Evolutionary conservation across 2,797 vertebrate genomes (phyloP).

Genomic region (Anableps anableps): DNA sequence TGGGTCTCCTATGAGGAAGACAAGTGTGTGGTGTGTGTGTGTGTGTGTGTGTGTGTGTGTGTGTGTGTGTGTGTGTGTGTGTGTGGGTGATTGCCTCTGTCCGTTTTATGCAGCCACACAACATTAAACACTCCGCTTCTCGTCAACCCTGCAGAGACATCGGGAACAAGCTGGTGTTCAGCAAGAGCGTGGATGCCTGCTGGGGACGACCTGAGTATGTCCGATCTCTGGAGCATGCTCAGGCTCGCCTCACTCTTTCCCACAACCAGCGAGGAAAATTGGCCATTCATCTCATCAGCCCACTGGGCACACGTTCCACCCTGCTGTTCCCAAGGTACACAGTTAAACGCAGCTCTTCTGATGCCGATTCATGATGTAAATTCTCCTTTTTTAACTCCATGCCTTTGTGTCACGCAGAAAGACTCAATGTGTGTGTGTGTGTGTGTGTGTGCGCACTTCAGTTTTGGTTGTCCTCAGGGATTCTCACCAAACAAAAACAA

Average conservation of each 20-base stretch:
- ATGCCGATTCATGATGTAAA: slow-evolving; percentile 14
- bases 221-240: slow-evolving; percentile 90
- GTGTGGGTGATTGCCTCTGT: slow-evolving; percentile 39
- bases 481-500: slow-evolving; percentile 12
- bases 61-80: too few relatives aligned
- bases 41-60: neutral
- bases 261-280: slow-evolving; percentile 94
- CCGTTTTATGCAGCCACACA: slow-evolving; percentile 48
- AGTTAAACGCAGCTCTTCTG: slow-evolving; percentile 31
- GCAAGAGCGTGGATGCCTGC: slow-evolving; percentile 88
- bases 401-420: slow-evolving; percentile 14
- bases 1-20: neutral
- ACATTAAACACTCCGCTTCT: slow-evolving; percentile 58
- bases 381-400: slow-evolving; percentile 4
- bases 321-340: slow-evolving; percentile 91
- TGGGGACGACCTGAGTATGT: slow-evolving; percentile 87
- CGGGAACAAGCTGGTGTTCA: slow-evolving; percentile 88
- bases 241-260: slow-evolving; percentile 92
- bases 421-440: slow-evolving; percentile 15
- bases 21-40: too few relatives aligned
- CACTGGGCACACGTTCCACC: slow-evolving; percentile 93
- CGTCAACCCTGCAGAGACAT: slow-evolving; percentile 86
- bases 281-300: slow-evolving; percentile 94
- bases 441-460: slow-evolving; percentile 12
- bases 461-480: slow-evolving; percentile 10